Evolutionary conservation across 2,888 invertebrate genomes (phyloP).

Genomic region (Maniola hyperantus): DNA sequence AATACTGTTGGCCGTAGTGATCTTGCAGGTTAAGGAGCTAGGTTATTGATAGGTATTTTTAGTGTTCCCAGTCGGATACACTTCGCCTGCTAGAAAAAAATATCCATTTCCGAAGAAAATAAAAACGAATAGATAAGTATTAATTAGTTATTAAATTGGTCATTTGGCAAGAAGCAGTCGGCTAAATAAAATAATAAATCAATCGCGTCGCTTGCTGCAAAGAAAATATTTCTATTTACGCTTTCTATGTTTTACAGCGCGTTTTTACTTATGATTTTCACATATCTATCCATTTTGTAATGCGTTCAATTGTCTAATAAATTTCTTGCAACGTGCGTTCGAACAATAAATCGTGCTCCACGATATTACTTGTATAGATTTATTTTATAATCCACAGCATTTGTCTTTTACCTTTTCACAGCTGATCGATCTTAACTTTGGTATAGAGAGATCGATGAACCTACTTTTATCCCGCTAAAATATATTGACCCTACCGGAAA

Average conservation of each 20-base stretch:
- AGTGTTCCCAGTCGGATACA: too few species aligned
- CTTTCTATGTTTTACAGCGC: slow-evolving; percentile 16
- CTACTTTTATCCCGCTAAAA: too few species aligned
- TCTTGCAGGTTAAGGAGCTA: too few species aligned
- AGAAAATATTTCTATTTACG: slow-evolving; percentile 8
- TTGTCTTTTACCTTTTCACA: too few species aligned
- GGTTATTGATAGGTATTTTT: too few species aligned
- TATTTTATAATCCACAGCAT: neutral
- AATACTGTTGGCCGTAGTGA: too few species aligned
- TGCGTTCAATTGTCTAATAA: slow-evolving; percentile 28
- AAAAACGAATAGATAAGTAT: too few species aligned
- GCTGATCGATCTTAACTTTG: too few species aligned
- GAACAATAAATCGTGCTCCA: slow-evolving; percentile 26
- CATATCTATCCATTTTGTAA: slow-evolving; percentile 11
- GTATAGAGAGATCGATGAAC: too few species aligned
- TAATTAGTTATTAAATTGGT: neutral
- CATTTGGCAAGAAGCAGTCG: neutral
- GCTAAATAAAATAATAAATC: neutral
- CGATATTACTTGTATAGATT: neutral
- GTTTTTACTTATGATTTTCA: slow-evolving; percentile 11
- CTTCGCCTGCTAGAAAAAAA: too few species aligned
- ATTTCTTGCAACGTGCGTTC: slow-evolving; percentile 16
- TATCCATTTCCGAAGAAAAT: too few species aligned
- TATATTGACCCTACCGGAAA: too few species aligned
- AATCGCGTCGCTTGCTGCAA: neutral